Evolutionary conservation across 2,797 vertebrate species (phyloP), one percentile per base, ranked within the genome.

Genomic region (Sphenodon punctatus): DNA sequence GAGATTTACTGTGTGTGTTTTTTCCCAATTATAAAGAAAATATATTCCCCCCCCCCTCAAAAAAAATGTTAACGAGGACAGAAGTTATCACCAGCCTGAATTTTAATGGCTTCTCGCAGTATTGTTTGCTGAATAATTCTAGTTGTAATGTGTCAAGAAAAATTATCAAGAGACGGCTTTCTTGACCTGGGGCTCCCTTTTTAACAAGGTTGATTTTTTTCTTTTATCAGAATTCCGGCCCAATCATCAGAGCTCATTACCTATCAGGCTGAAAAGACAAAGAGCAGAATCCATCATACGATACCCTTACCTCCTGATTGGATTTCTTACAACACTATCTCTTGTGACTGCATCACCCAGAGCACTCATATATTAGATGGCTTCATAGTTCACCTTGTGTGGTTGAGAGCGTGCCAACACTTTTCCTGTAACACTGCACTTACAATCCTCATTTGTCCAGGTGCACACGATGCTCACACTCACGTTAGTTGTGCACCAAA

Each of bases 221-320:
- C n/a, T 89, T 82, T 72, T 87, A 86, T 91, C 78, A 71, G 58
- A 72, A 51, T 68, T 72, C 34, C 60, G 42, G 32, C 56, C 32
- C 48, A 53, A 41, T 67, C 82, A 77, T 86, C 3, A 0, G 71
- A 86, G 86, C 81, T 53, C 60, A 15, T 91, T 78, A 89, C 75
- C 71, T 22, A 64, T 15, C 25, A 65, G 73, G 79, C 78, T 90
- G 89, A 70, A 82, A 75, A 91, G 65, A 79, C 65, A 75, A 75
- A 79, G 84, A 65, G 63, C 56, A 76, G 78, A 82, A 84, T 75
- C 80, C 86, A 74, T 53, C 1, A 13, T 82, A 73, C 86, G 85
- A 71, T 65, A 74, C 87, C 69, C 86, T 71, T 75, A 74, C 84
- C 75, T 91, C 82, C 71, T 88, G 75, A 80, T 14, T 75, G 72